Evolutionary conservation across 2,113 vertebrate species (phyloP), one percentile per base, ranked within the genome.

Genomic region (Puffinus mauretanicus): DNA sequence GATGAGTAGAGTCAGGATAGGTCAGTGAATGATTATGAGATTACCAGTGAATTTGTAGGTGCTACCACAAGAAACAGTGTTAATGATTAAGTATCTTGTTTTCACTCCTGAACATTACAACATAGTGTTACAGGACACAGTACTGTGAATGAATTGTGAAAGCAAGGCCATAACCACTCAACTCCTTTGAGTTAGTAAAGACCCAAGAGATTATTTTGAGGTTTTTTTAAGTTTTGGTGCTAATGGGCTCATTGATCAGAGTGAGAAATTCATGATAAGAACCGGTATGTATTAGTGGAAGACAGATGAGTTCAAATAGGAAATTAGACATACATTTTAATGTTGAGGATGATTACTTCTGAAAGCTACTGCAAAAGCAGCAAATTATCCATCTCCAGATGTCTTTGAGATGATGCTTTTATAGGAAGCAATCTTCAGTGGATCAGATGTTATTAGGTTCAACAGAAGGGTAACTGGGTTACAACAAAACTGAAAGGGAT

Each of bases 211-310:
- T 58, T 84, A 64, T 92, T 92, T 67, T 76, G 66, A 78, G 22
- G 8, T 15, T 10, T 70, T 82, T 93, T 85, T 19, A 52, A 75
- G 42, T 78, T 93, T 93, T 91, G 29, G 9, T 91, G 61, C 38
- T 87, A 96, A 84, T 80, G 14, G 47, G 6, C 24, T 95, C 22
- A 62, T 95, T 94, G 91, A 92, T 95, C 88, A 86, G 46, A 88
- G 29, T 73, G 83, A 86, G 67, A 96, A 83, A 73, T 77, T 70
- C 6, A 14, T 93, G 36, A 13, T 67, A 90, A 76, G 40, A 81
- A 72, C 30, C 2, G 5, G 44, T 77, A 70, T 40, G 11, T 77
- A 40, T 76, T 49, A 76, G 29, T 79, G 36, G 62, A 82, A 92
- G 83, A 78, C 5, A 72, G 54, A 77, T 0, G 16, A 77, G 60